Evolutionary conservation across 1,140 invertebrate species (phyloP), one percentile per base, ranked within the genome.

Genomic region (Panulirus ornatus): DNA sequence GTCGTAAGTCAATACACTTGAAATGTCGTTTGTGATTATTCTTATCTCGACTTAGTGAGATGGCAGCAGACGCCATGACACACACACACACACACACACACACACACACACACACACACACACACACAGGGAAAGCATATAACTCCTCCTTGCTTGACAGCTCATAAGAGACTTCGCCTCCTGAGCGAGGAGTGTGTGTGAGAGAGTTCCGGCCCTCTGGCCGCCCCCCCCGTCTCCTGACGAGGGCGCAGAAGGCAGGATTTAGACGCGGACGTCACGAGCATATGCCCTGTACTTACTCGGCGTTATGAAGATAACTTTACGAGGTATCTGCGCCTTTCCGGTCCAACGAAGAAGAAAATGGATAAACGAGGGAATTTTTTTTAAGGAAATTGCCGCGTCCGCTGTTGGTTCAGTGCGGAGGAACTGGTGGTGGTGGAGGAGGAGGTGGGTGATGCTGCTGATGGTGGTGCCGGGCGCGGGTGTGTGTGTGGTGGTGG

Each of bases 301-400:
- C 73, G 73, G 42, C 14, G 44, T 47, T 47, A 47, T 47, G 44
- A 66, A 66, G 63, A n/a, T 42, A 81, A 54, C 78, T 58, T 66
- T 83, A 27, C 81, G 58, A 42, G 58, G 82, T 47, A 44, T 84
- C 30, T 84, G 38, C 11, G 63, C 36, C 66, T 84, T 70, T 84
- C 82, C 82, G 19, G 82, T 71, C 82, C 82, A 58, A 71, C 66
- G 82, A 84, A 84, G 82, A 84, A 84, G 82, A 84, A 84, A 84
- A 84, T 84, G 66, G 82, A 84, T 47, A 58, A 84, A 66, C 40
- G 66, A 84, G 82, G 63, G 19, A 66, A 44, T 66, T 71, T 84
- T n/a, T n/a, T n/a, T n/a, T n/a, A 40, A 84, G 63, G 58, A 84
- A 84, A 84, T 71, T 84, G 82, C 63, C 71, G 82, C 82, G 71